Base-by-base conservation (phyloP, 1,140 invertebrate genomes). In the Drosophila littoralis region DNA sequence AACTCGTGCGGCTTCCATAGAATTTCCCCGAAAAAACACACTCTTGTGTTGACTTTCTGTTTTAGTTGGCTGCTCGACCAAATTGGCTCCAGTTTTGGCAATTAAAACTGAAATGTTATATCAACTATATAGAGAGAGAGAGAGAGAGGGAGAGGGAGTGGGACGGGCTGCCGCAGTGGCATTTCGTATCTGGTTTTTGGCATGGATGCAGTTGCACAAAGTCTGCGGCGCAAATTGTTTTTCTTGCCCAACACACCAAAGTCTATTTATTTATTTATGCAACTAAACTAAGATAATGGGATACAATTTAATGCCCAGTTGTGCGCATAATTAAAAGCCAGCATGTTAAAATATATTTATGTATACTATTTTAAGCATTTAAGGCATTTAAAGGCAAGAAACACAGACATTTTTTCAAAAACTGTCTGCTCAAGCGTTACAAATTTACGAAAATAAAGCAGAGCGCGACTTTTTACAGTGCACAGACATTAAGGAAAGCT, bases 41-140 rank as follows among this genome's bases (percentile, higher is more conserved):
- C 3, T 15, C 9, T 15, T 48, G 32, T 36, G 22, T 65, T 57
- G 60, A 42, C 22, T 22, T 22, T 22, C 22, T 22, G 22, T 46
- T 66, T 51, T 38, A 17, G 63, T 36, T 51, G 42, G 17, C 52
- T 65, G 52, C 46, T 59, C 7, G 50, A 9, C 70, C 6, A 73
- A 73, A 73, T 68, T 52, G 67, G 13, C 22, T 40, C 28, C 38
- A 13, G 12, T 33, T 9, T 36, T 15, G n/a, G 54, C 70, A 73
- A 73, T 73, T 73, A 68, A 68, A 68, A 59, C 48, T 28, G 40
- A 54, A 73, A 60, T 54, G 64, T 46, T 73, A 13, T 67, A 52
- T 67, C 48, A 73, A 59, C 38, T 51, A 22, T 10, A 46, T 10
- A 40, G 3, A 3, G 1, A 28, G 22, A 28, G 22, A 22, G 3